Percentiles rank a stretch among this genome's conserved stretches.
phyloP scores from a whole-genome alignment of 2,113 vertebrate genomes.

The Callaeas wilsoni region DNA sequence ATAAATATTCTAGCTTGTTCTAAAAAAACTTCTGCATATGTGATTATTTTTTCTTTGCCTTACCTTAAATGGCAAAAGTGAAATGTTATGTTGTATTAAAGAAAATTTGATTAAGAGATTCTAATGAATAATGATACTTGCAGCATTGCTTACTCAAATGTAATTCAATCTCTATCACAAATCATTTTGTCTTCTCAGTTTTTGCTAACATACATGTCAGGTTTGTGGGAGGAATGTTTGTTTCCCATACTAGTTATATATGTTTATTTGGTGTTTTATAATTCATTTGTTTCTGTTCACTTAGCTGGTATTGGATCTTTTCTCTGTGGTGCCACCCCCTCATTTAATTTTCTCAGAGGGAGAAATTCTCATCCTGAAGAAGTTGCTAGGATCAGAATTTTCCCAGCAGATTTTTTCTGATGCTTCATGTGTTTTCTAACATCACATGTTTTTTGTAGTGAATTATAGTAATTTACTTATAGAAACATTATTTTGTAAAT shows the following conservation, averaged over 20 bases:
- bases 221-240: not conserved
- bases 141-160: not conserved
- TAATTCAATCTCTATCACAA: not conserved
- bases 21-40: not conserved
- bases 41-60: not conserved
- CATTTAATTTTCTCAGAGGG: slow-evolving; percentile 43
- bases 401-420: not conserved
- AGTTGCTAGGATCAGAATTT: not conserved
- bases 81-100: not conserved
- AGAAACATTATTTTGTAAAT: not conserved
- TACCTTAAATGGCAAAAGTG: not conserved
- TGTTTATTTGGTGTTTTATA: not conserved
- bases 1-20: not conserved
- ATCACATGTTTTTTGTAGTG: not conserved
- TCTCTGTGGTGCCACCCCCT: not conserved
- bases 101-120: not conserved
- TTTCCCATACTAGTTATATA: not conserved
- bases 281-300: not conserved
- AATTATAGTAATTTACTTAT: not conserved
- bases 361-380: not conserved
- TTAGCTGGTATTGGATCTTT: slow-evolving; percentile 26
- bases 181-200: not conserved
- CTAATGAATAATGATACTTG: not conserved
- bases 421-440: not conserved
- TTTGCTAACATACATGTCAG: not conserved